A percentile compares a stretch with the other conserved stretches of the same genome.
These are phyloP conservation scores for Euproctis similis DNA, from an alignment of 2,888 invertebrate genomes.

Conservation along the genomic window DNA sequence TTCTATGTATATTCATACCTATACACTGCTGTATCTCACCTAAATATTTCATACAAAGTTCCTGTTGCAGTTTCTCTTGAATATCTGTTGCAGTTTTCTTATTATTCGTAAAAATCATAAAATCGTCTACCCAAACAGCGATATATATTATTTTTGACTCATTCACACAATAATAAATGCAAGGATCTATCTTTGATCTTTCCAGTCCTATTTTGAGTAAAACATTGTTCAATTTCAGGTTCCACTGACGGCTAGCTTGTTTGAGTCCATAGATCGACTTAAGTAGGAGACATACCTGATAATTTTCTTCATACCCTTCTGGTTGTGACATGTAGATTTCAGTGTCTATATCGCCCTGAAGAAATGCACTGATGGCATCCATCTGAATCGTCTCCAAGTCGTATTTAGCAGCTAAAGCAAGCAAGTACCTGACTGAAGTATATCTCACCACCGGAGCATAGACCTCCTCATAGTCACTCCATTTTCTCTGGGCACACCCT, in stretches of 20 bases:
- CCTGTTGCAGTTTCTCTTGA: too few relatives aligned
- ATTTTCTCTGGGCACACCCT: conserved; percentile 6
- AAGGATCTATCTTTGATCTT: neutral
- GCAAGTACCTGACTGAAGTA: conserved; percentile 4
- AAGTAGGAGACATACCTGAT: conserved; percentile 16
- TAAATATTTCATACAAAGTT: too few relatives aligned
- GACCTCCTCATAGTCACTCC: conserved; percentile 14
- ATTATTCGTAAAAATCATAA: too few relatives aligned
- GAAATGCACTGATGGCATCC: too few relatives aligned
- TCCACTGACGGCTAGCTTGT: too few relatives aligned
- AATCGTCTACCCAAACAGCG: conserved; percentile 10
- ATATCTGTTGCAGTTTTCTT: too few relatives aligned
- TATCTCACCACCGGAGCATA: conserved; percentile 16
- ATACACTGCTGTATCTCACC: too few relatives aligned
- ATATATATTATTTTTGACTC: conserved; percentile 6
- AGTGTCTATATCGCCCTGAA: too few relatives aligned
- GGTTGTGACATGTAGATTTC: conserved; percentile 22
- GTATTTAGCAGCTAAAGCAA: conserved; percentile 16
- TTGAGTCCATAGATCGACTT: conserved; percentile 10
- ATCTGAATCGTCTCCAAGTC: conserved; percentile 14
- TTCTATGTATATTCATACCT: too few relatives aligned
- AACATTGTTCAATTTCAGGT: neutral
- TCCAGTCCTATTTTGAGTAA: neutral
- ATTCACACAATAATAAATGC: conserved; percentile 9
- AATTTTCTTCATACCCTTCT: conserved; percentile 4